These are phyloP conservation scores for Chaetodon auriga DNA, from an alignment of 2,113 vertebrate species.

Conservation along the genomic window DNA sequence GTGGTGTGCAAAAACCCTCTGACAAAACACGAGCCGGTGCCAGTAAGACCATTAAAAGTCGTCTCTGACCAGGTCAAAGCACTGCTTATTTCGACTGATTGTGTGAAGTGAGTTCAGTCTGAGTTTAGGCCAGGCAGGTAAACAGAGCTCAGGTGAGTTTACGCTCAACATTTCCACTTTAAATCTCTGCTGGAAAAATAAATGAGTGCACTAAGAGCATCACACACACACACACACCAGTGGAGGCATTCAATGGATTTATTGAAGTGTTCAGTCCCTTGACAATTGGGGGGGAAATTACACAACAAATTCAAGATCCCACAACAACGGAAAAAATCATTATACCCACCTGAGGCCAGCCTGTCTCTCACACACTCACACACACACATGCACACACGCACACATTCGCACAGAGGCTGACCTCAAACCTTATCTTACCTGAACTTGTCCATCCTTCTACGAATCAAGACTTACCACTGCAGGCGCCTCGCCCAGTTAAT, in stretches of 20 bases:
- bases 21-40: conserved; percentile 14
- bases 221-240: conserved; percentile 22
- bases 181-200: neutral
- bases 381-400: neutral
- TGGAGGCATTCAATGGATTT: conserved; percentile 79
- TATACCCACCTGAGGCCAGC: conserved; percentile 77
- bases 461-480: conserved; percentile 64
- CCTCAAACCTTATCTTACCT: conserved; percentile 81
- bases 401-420: conserved; percentile 22
- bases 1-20: neutral
- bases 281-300: conserved; percentile 72
- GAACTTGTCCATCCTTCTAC: conserved; percentile 78
- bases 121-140: neutral
- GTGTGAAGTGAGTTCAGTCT: neutral
- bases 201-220: neutral
- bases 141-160: neutral
- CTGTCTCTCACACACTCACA: neutral
- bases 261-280: conserved; percentile 83
- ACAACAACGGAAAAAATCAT: conserved; percentile 67
- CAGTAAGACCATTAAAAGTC: conserved; percentile 37
- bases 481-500: conserved; percentile 54
- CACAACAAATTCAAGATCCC: conserved; percentile 71
- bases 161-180: too few species aligned
- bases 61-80: conserved; percentile 5
- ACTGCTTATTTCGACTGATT: neutral